phyloP scores from a whole-genome alignment of 2,113 vertebrate species.

The Sinocyclocheilus anophthalmus region DNA sequence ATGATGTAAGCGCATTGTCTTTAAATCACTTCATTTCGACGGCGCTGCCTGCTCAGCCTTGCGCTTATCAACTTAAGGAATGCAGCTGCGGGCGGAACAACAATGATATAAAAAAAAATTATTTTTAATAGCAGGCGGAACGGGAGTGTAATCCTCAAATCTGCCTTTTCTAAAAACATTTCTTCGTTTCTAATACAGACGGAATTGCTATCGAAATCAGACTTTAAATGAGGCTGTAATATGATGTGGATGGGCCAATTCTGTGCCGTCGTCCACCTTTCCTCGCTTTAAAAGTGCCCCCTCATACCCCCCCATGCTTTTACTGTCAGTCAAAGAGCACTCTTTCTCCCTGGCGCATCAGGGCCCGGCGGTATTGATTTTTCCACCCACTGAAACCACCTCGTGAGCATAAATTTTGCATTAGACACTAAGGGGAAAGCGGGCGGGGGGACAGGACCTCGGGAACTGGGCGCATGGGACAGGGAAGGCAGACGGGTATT shows the following conservation, averaged over 20 bases:
- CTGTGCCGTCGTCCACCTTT: conserved; percentile 70
- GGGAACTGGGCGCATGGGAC: neutral
- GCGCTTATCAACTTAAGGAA: conserved; percentile 90
- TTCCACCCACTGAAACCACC: conserved; percentile 98
- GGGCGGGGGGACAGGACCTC: conserved; percentile 30
- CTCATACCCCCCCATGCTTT: conserved; percentile 91
- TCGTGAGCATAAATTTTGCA: conserved; percentile 99
- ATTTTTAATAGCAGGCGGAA: conserved; percentile 67
- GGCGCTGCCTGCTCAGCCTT: conserved; percentile 62
- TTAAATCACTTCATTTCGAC: conserved; percentile 73
- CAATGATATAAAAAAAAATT: conserved; percentile 74
- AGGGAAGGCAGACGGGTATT: conserved; percentile 17
- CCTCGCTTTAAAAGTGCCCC: conserved; percentile 83
- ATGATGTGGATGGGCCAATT: conserved; percentile 76
- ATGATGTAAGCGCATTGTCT: conserved; percentile 74
- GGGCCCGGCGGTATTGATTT: conserved; percentile 96
- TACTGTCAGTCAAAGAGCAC: conserved; percentile 99
- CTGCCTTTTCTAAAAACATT: conserved; percentile 46
- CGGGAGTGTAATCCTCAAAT: neutral
- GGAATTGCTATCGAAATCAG: conserved; percentile 88
- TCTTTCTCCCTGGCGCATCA: conserved; percentile 97
- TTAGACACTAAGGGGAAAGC: conserved; percentile 93
- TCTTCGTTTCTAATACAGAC: conserved; percentile 70
- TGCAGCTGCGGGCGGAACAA: conserved; percentile 73
- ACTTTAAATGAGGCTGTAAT: conserved; percentile 89